Percentiles rank a stretch among this genome's conserved stretches.
Evolutionary conservation across 2,888 invertebrate species (phyloP).

Genomic region (Rutpela maculata): DNA sequence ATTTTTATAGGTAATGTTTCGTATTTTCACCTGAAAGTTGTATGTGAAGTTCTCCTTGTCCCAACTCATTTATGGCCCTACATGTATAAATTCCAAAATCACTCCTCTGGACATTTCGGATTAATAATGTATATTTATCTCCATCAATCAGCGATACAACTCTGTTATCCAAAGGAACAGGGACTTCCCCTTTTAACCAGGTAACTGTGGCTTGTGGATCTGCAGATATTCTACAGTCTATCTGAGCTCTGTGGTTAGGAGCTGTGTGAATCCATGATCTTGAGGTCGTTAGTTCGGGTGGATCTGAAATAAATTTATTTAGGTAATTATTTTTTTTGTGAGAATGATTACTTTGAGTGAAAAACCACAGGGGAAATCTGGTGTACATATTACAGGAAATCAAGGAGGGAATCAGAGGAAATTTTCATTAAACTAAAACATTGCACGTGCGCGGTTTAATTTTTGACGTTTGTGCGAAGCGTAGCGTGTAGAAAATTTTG

Average conservation of each 20-base stretch:
- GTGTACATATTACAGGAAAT: too few species aligned
- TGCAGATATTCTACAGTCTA: conserved; percentile 83
- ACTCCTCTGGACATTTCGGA: conserved; percentile 80
- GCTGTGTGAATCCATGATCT: conserved; percentile 86
- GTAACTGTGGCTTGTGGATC: conserved; percentile 82
- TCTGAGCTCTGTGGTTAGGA: conserved; percentile 81
- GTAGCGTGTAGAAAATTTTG: too few species aligned
- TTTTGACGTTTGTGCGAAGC: too few species aligned
- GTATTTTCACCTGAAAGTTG: conserved; percentile 81
- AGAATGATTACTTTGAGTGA: too few species aligned
- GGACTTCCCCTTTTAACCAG: conserved; percentile 81
- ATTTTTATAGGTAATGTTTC: too few species aligned
- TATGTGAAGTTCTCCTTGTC: conserved; percentile 82
- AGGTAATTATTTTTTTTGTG: neutral
- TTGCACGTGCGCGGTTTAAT: too few species aligned
- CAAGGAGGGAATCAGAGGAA: too few species aligned
- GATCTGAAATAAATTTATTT: conserved; percentile 75
- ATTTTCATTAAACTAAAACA: too few species aligned
- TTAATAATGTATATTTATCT: conserved; percentile 80
- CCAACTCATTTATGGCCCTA: conserved; percentile 84
- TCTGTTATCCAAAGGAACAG: conserved; percentile 74
- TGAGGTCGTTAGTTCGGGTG: conserved; percentile 82
- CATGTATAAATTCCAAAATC: conserved; percentile 89
- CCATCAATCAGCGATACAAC: conserved; percentile 73
- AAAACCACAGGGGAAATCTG: too few species aligned